Conservation (phyloP, 2,113 vertebrate species). For the Saguinus imperator region DNA sequence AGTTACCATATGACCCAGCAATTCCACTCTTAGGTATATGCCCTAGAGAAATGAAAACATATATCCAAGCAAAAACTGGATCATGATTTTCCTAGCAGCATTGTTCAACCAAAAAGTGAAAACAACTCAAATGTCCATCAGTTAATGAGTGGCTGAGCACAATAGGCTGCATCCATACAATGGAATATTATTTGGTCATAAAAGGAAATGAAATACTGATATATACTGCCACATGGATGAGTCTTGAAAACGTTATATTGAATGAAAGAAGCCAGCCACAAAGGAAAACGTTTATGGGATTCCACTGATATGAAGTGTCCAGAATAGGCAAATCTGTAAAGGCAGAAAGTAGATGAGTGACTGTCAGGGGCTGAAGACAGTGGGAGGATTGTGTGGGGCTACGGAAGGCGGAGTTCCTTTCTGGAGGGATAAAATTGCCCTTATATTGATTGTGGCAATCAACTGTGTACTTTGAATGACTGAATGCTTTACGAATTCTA, state of each 20-base stretch:
- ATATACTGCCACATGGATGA: not conserved
- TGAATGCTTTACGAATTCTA: not conserved
- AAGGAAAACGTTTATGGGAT: not conserved
- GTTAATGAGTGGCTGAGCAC: not conserved
- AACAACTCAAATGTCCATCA: not conserved
- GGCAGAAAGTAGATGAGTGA: not conserved
- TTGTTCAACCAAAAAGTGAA: not conserved
- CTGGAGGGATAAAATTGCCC: not conserved
- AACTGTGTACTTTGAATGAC: not conserved
- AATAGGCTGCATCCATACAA: accelerated
- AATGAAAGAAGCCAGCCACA: not conserved
- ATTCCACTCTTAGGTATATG: not conserved
- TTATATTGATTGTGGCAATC: not conserved
- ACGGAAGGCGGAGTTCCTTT: not conserved
- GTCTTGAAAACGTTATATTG: not conserved
- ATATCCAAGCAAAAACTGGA: not conserved
- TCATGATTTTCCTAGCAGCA: too few relatives aligned
- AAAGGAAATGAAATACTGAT: not conserved
- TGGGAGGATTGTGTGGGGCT: too few relatives aligned
- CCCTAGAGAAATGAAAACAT: not conserved
- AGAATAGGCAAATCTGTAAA: not conserved
- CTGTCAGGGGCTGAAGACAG: not conserved
- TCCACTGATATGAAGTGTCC: not conserved
- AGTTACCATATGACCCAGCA: not conserved
- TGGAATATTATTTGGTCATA: not conserved